Evolutionary conservation across 2,797 vertebrate species (phyloP), one percentile per base, ranked within the genome.

Genomic region (Oreochromis mossambicus): DNA sequence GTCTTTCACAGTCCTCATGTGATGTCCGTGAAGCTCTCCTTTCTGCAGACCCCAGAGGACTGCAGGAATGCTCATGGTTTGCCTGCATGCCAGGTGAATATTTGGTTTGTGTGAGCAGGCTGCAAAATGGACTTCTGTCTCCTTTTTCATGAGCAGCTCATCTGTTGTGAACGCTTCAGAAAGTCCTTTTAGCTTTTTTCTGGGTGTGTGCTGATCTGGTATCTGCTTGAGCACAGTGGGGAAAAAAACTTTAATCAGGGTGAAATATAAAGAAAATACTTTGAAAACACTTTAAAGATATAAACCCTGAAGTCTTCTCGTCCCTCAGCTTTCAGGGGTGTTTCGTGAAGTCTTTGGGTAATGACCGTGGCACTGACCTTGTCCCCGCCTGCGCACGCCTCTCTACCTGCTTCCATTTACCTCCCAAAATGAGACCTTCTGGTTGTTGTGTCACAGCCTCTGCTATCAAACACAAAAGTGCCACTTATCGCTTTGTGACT

Each of bases 41-140:
- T 75, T 83, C 85, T 87, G 83, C 88, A 89, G 68, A 87, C 84
- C 91, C 86, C 82, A 52, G 83, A 83, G 87, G 75, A 81, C 84
- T 91, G 83, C 61, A 89, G 88, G 88, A 92, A 94, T 92, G 92
- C 79, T 89, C 86, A 87, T 13, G 88, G 85, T 84, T 55, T 86
- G 81, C 83, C 77, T 85, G 56, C 87, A 86, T 76, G 83, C 86
- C 78, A 86, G 80, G 54, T 83, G 81, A 91, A 90, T 90, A 85
- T 92, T 92, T 88, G 90, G 86, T 82, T 55, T 82, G 81, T 89
- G 91, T 79, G 88, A 84, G 43, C 78, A 81, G 87, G 70, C 88
- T 63, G 83, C 87, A 93, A 52, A 89, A 87, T 81, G 75, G 58
- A 38, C 81, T 26, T 86, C 83, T 88, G 87, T 90, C 83, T 91